These are phyloP conservation scores for Chaetodon trifascialis DNA, from an alignment of 2,113 vertebrate species.

Conservation along the genomic window DNA sequence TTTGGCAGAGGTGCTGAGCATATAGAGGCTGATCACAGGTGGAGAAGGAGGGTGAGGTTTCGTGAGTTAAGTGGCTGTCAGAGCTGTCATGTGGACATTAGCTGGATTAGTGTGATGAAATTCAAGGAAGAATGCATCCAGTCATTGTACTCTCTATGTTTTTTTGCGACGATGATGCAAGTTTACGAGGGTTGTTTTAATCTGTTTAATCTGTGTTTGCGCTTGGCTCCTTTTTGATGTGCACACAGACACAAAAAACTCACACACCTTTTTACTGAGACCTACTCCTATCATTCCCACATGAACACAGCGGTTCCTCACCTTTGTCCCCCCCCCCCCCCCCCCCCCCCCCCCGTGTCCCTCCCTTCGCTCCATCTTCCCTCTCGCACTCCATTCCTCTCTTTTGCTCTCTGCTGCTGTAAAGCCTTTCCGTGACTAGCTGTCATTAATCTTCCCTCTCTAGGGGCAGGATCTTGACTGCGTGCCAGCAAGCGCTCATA, in stretches of 20 bases:
- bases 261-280: slow-evolving; percentile 43
- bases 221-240: not conserved
- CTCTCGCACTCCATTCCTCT: slow-evolving; percentile 51
- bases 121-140: slow-evolving; percentile 18
- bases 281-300: slow-evolving; percentile 31
- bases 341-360: not conserved
- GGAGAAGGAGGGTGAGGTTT: slow-evolving; percentile 20
- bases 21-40: slow-evolving; percentile 15
- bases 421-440: slow-evolving; percentile 86
- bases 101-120: slow-evolving; percentile 52
- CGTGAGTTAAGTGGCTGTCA: slow-evolving; percentile 29
- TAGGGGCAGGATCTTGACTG: slow-evolving; percentile 83
- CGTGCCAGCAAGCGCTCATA: slow-evolving; percentile 79
- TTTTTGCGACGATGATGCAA: slow-evolving; percentile 37
- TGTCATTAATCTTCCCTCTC: slow-evolving; percentile 87
- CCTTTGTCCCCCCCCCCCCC: slow-evolving; percentile 28
- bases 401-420: slow-evolving; percentile 67
- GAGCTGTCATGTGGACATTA: slow-evolving; percentile 43
- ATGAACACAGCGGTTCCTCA: slow-evolving; percentile 32
- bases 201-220: slow-evolving; percentile 32
- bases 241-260: slow-evolving; percentile 25
- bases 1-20: slow-evolving; percentile 41
- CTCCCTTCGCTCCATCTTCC: slow-evolving; percentile 35
- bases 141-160: slow-evolving; percentile 33
- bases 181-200: slow-evolving; percentile 31